These are phyloP conservation scores for Hemibagrus guttatus DNA, from an alignment of 2,797 vertebrate genomes.

Conservation along the genomic window DNA sequence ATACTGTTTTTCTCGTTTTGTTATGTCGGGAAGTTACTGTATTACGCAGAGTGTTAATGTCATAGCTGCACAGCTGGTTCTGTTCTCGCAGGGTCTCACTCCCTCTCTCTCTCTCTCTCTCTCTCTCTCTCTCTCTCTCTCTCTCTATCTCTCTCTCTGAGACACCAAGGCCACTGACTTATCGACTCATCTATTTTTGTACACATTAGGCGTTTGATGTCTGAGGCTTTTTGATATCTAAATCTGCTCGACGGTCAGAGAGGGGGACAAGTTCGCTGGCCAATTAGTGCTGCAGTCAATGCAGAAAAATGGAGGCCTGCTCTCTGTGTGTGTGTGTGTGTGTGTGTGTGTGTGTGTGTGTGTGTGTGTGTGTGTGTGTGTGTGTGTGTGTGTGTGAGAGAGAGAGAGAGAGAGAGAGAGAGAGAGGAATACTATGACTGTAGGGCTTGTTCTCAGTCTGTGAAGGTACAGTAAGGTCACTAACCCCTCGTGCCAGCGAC, in stretches of 20 bases:
- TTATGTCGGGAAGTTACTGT: neutral
- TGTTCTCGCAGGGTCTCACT: slow-evolving; percentile 4
- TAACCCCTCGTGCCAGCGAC: slow-evolving; percentile 37
- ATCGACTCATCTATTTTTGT: slow-evolving; percentile 50
- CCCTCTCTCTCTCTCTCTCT: neutral
- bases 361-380: slow-evolving; percentile 54
- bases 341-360: slow-evolving; percentile 59
- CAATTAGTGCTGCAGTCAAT: slow-evolving; percentile 64
- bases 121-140: neutral
- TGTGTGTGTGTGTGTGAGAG: slow-evolving; percentile 55
- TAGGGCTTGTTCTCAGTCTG: slow-evolving; percentile 6
- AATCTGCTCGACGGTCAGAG: slow-evolving; percentile 15
- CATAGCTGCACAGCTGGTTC: neutral
- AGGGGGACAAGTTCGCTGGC: slow-evolving; percentile 34
- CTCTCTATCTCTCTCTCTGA: slow-evolving; percentile 18
- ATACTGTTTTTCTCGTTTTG: neutral
- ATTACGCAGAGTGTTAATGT: neutral
- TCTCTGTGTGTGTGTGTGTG: neutral
- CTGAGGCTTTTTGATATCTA: slow-evolving; percentile 54
- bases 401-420: neutral
- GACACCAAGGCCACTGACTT: slow-evolving; percentile 42
- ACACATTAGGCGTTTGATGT: slow-evolving; percentile 41
- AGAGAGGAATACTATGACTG: neutral
- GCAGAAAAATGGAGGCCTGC: slow-evolving; percentile 42
- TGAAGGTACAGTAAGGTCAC: slow-evolving; percentile 36